phyloP scores from a whole-genome alignment of 1,140 invertebrate genomes.

The Drosophila busckii region DNA sequence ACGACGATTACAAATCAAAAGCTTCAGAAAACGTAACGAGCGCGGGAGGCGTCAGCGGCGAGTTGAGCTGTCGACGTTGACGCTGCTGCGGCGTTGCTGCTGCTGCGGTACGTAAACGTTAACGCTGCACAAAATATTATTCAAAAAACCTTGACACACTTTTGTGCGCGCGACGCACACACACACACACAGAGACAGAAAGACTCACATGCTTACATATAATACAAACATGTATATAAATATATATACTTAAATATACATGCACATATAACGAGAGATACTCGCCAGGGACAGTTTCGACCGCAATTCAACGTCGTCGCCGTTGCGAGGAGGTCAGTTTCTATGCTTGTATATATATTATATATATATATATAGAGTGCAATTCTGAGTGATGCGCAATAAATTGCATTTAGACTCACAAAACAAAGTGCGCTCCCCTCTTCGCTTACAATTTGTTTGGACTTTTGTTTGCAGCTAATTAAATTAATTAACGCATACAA shows the following conservation, averaged over 20 bases:
- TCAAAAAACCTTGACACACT: slow-evolving; percentile 79
- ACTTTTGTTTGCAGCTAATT: slow-evolving; percentile 16
- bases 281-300: slow-evolving; percentile 78
- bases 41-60: slow-evolving; percentile 20
- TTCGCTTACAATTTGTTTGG: slow-evolving; percentile 5
- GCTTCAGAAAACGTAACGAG: slow-evolving; percentile 26
- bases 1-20: slow-evolving; percentile 63
- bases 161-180: slow-evolving; percentile 68
- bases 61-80: slow-evolving; percentile 21
- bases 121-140: slow-evolving; percentile 77
- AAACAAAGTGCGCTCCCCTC: neutral
- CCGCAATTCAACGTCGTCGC: slow-evolving; percentile 57
- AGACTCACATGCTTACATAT: slow-evolving; percentile 16
- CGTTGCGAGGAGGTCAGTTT: slow-evolving; percentile 63
- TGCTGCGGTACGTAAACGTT: slow-evolving; percentile 50
- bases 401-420: slow-evolving; percentile 52
- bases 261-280: slow-evolving; percentile 46
- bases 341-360: slow-evolving; percentile 3
- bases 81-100: slow-evolving; percentile 56
- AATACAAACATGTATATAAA: slow-evolving; percentile 15
- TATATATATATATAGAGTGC: slow-evolving; percentile 45
- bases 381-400: slow-evolving; percentile 67
- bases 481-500: slow-evolving; percentile 52
- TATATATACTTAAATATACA: slow-evolving; percentile 12
- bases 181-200: slow-evolving; percentile 30